Conservation (phyloP, 2,113 vertebrate genomes). For the Chelonoidis abingdonii region DNA sequence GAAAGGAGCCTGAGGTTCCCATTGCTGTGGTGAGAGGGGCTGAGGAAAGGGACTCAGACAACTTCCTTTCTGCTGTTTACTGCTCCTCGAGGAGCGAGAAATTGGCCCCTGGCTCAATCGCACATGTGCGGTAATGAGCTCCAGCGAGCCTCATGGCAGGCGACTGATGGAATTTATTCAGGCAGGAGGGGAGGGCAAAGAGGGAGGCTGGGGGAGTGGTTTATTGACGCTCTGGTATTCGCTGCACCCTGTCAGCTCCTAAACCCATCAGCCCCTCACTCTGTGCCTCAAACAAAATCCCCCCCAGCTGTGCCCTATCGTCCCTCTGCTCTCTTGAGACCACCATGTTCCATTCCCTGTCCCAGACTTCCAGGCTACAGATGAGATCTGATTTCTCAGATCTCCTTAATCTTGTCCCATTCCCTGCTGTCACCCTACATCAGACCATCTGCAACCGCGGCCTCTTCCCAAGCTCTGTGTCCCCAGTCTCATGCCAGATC, state of each 20-base stretch:
- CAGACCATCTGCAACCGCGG: neutral
- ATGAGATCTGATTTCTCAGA: neutral
- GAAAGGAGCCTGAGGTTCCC: neutral
- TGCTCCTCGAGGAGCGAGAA: neutral
- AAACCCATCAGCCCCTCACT: rapidly evolving
- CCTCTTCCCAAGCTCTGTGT: neutral
- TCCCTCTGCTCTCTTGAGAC: neutral
- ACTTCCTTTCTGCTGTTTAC: constrained; percentile 35
- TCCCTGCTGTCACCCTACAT: neutral
- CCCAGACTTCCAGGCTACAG: neutral
- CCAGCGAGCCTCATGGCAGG: neutral
- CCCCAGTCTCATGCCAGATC: neutral
- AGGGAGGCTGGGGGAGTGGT: rapidly evolving
- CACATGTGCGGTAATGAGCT: neutral
- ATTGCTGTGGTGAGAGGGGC: neutral
- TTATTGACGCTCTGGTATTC: rapidly evolving
- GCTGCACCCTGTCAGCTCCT: rapidly evolving
- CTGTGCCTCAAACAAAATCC: rapidly evolving
- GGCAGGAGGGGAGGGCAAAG: rapidly evolving
- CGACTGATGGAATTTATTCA: neutral
- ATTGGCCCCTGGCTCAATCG: neutral
- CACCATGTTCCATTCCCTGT: neutral
- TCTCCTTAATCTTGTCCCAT: neutral
- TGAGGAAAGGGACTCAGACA: constrained; percentile 15
- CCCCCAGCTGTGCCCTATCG: neutral